Evolutionary conservation across 2,888 invertebrate genomes (phyloP).

Genomic region (Tipula helvola): DNA sequence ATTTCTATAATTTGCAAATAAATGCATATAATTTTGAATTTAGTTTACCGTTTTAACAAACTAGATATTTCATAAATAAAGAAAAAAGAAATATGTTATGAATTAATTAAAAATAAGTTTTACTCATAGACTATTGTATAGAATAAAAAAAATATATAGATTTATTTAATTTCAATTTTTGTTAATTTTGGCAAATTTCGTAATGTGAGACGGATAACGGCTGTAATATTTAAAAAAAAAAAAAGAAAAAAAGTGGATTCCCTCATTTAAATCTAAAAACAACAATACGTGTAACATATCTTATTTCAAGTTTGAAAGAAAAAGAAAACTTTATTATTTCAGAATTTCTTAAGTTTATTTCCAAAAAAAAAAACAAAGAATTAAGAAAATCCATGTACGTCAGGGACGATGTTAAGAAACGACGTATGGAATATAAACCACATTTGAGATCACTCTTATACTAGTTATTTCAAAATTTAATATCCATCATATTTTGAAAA

Average conservation of each 20-base stretch:
- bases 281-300: neutral
- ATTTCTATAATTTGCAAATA: neutral
- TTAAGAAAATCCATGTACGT: neutral
- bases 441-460: neutral
- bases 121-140: conserved; percentile 4
- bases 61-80: neutral
- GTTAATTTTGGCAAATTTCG: neutral
- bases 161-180: neutral
- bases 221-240: neutral
- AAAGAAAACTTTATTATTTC: neutral
- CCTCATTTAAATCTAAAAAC: neutral
- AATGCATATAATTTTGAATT: neutral
- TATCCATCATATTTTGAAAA: neutral
- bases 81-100: neutral
- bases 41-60: neutral
- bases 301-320: neutral
- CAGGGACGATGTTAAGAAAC: neutral
- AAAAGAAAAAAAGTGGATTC: neutral
- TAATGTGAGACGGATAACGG: neutral
- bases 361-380: neutral
- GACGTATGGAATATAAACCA: neutral
- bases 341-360: neutral
- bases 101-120: neutral
- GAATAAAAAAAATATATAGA: neutral
- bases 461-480: neutral